These are phyloP conservation scores for Melanerpes formicivorus DNA, from an alignment of 2,113 vertebrate genomes.

Conservation along the genomic window DNA sequence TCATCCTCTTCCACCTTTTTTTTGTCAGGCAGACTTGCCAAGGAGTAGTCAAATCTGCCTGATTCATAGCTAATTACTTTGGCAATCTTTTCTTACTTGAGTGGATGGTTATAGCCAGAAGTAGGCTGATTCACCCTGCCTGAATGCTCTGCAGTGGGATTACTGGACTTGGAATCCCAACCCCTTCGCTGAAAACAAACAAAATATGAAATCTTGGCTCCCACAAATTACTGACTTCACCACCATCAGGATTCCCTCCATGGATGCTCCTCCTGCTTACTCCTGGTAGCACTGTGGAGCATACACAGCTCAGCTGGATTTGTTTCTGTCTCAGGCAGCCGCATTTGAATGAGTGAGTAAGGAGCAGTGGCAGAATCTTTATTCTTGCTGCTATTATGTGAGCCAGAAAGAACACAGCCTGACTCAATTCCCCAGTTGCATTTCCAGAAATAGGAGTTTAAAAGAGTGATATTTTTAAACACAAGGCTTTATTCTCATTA, in stretches of 20 bases:
- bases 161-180: background rate
- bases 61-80: background rate
- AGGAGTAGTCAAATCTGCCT: background rate
- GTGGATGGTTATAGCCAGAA: background rate
- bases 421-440: background rate
- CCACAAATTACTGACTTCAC: background rate
- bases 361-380: background rate
- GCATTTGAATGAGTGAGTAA: background rate
- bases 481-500: slow-evolving; percentile 10
- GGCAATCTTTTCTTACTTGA: background rate
- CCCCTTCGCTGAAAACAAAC: background rate
- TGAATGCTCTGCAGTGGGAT: background rate
- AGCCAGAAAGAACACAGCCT: slow-evolving; percentile 21
- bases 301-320: background rate
- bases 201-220: background rate
- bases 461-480: slow-evolving; percentile 11
- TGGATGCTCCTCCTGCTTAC: background rate
- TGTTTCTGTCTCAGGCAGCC: background rate
- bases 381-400: background rate
- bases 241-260: background rate
- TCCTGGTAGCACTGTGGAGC: background rate
- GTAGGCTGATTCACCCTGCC: background rate
- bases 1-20: background rate
- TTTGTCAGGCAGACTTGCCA: background rate
- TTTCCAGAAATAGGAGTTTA: background rate